These are phyloP conservation scores for Phyllotis vaccarum DNA, from an alignment of 2,797 vertebrate genomes.

Conservation along the genomic window DNA sequence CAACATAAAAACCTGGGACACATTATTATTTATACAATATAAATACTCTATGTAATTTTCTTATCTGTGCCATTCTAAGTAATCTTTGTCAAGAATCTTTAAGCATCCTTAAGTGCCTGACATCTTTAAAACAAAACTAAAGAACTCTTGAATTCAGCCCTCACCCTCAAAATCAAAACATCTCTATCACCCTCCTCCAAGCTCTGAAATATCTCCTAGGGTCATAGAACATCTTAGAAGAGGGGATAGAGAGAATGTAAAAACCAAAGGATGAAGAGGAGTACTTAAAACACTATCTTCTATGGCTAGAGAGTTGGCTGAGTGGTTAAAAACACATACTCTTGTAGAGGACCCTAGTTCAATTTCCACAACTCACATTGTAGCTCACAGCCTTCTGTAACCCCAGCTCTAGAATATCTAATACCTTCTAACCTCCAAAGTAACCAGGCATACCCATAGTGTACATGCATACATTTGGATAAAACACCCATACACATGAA, in stretches of 20 bases:
- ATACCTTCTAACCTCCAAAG: not conserved
- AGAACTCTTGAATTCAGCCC: not conserved
- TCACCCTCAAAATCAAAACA: not conserved
- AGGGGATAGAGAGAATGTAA: not conserved
- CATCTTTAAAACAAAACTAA: not conserved
- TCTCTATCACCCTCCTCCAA: not conserved
- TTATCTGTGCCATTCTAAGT: not conserved
- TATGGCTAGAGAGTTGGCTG: not conserved
- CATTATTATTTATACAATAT: not conserved
- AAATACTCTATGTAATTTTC: constrained; percentile 6
- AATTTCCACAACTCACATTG: not conserved
- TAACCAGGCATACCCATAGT: not conserved
- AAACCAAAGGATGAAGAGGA: not conserved
- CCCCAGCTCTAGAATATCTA: not conserved
- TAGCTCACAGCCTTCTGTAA: not conserved
- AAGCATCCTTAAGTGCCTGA: not conserved
- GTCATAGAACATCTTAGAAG: not conserved
- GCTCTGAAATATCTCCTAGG: not conserved
- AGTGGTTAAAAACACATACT: not conserved
- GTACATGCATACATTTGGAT: not conserved
- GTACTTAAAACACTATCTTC: not conserved
- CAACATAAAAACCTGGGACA: not conserved
- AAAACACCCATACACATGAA: not conserved
- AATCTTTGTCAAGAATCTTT: not conserved
- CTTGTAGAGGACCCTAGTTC: not conserved